phyloP scores from a whole-genome alignment of 2,797 vertebrate genomes.

The Alosa sapidissima region DNA sequence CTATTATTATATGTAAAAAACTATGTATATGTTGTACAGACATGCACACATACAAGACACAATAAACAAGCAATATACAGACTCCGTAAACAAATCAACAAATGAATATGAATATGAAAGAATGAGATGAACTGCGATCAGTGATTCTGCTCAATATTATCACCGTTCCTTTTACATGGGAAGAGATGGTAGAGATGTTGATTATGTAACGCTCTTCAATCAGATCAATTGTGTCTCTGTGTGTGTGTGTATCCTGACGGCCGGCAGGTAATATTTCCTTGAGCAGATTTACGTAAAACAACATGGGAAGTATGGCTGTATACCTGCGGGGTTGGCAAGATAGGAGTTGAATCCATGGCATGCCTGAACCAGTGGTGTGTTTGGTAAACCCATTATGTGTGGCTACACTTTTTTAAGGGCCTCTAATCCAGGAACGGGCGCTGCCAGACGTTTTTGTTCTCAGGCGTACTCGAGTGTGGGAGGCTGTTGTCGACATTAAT shows the following conservation, averaged over 20 bases:
- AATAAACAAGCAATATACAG: no score
- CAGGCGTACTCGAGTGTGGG: slow-evolving; percentile 32
- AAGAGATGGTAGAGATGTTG: no score
- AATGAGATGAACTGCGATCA: not conserved
- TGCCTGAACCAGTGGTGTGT: slow-evolving; percentile 49
- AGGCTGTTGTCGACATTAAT: slow-evolving; percentile 47
- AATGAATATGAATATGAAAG: no score
- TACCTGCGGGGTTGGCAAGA: not conserved
- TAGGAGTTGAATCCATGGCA: not conserved
- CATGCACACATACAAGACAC: no score
- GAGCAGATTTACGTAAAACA: not conserved
- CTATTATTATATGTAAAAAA: no score
- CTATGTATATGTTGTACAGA: no score
- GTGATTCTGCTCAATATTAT: not conserved
- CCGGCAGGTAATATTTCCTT: not conserved
- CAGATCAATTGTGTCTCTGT: not conserved
- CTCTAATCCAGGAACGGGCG: slow-evolving; percentile 37
- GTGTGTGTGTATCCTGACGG: not conserved
- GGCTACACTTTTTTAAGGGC: slow-evolving; percentile 30
- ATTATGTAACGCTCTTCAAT: not conserved
- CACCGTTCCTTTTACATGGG: not conserved
- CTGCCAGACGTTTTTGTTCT: not conserved
- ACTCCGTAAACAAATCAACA: no score
- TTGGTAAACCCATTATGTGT: slow-evolving; percentile 45
- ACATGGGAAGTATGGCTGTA: not conserved